A percentile compares a stretch with the other conserved stretches of the same genome.
Evolutionary conservation across 2,113 vertebrate species (phyloP).

Genomic region (Sarotherodon lohbergeri): DNA sequence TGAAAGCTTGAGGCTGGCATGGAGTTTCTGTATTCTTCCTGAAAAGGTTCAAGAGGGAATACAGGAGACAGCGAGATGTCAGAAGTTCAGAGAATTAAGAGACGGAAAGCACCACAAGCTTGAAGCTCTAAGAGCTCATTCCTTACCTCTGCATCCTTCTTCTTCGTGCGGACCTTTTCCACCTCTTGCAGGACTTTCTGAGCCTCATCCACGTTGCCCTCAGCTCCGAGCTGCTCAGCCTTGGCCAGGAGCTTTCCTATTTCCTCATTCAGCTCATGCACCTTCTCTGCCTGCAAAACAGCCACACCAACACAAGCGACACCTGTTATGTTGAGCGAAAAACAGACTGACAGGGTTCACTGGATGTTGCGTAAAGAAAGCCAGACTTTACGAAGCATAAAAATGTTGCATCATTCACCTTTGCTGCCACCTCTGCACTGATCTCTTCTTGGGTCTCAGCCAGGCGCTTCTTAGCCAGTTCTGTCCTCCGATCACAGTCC

Average conservation of each 20-base stretch:
- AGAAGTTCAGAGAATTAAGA: neutral
- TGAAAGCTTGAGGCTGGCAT: slow-evolving; percentile 99
- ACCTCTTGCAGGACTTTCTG: slow-evolving; percentile 97
- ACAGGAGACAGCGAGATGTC: neutral
- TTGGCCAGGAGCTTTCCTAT: slow-evolving; percentile 97
- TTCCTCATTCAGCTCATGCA: slow-evolving; percentile 97
- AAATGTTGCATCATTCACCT: slow-evolving; percentile 71
- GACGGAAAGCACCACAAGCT: accelerated
- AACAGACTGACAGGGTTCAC: neutral
- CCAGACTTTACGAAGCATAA: neutral
- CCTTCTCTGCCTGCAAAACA: slow-evolving; percentile 87
- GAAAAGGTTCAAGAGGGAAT: neutral
- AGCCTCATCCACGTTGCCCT: slow-evolving; percentile 96
- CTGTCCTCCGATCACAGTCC: slow-evolving; percentile 95
- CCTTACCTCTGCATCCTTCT: slow-evolving; percentile 96
- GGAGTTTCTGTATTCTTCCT: slow-evolving; percentile 98
- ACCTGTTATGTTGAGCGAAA: neutral
- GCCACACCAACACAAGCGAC: neutral
- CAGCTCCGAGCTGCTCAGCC: slow-evolving; percentile 94
- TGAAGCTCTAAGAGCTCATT: neutral
- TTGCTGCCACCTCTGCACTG: slow-evolving; percentile 95
- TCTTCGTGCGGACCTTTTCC: slow-evolving; percentile 91
- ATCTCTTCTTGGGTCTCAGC: slow-evolving; percentile 99
- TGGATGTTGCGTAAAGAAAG: neutral
- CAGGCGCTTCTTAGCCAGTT: slow-evolving; percentile 94